These are phyloP conservation scores for Idaea aversata DNA, from an alignment of 2,888 invertebrate genomes.

Conservation along the genomic window DNA sequence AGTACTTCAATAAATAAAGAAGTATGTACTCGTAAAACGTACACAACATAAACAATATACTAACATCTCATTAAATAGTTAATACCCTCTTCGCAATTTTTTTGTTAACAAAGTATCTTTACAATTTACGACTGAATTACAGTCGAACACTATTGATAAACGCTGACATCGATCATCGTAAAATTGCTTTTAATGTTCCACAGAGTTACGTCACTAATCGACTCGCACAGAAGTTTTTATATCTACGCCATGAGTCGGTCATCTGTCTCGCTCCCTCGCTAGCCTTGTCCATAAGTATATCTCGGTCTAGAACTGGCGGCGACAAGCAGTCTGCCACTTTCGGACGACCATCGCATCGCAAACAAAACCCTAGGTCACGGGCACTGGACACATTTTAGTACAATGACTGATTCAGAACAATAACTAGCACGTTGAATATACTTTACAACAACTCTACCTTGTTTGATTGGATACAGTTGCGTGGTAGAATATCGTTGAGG, in stretches of 20 bases:
- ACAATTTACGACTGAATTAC: not conserved
- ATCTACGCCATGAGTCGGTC: conserved; percentile 50
- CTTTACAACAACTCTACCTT: conserved; percentile 31
- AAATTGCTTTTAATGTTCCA: conserved; percentile 54
- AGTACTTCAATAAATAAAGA: no score
- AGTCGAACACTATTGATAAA: conserved; percentile 13
- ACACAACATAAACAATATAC: no score
- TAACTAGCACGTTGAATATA: conserved; percentile 37
- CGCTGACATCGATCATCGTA: conserved; percentile 51
- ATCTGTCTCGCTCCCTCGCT: conserved; percentile 54
- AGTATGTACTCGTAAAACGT: no score
- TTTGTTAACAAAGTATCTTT: not conserved
- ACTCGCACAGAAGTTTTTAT: conserved; percentile 57
- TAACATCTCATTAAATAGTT: no score
- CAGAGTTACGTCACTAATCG: conserved; percentile 56
- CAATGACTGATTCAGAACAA: conserved; percentile 36
- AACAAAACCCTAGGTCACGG: conserved; percentile 73
- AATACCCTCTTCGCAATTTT: not conserved
- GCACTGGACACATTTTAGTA: conserved; percentile 69
- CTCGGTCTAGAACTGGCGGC: conserved; percentile 67
- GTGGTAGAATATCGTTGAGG: conserved; percentile 37
- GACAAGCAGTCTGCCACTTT: conserved; percentile 77
- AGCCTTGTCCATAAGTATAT: conserved; percentile 46
- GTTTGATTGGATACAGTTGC: conserved; percentile 30
- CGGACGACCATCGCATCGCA: conserved; percentile 61